A percentile compares a stretch with the other conserved stretches of the same genome.
These are phyloP conservation scores for Platyura marginata DNA, from an alignment of 1,140 invertebrate species.

Conservation along the genomic window DNA sequence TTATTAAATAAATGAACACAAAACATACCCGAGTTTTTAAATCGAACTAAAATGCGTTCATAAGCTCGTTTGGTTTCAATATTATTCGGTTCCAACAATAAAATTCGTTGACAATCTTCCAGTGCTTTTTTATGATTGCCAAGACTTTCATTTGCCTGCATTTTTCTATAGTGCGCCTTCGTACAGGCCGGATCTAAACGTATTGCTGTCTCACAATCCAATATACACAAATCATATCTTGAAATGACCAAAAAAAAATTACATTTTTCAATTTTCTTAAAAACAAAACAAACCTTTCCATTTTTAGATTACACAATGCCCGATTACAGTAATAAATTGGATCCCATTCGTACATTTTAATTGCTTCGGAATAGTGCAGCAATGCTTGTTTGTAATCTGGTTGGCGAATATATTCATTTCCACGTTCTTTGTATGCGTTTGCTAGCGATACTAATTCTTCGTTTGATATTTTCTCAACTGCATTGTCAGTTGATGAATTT, in stretches of 20 bases:
- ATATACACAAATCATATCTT: slow-evolving; percentile 15
- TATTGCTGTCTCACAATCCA: slow-evolving; percentile 16
- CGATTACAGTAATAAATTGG: slow-evolving; percentile 73
- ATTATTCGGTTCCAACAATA: slow-evolving; percentile 19
- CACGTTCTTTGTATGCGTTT: slow-evolving; percentile 34
- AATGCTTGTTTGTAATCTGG: slow-evolving; percentile 65
- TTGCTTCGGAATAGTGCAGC: slow-evolving; percentile 58
- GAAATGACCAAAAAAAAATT: too few relatives aligned
- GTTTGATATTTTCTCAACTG: neutral
- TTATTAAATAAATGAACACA: too few relatives aligned
- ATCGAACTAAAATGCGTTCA: too few relatives aligned
- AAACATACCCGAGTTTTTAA: too few relatives aligned
- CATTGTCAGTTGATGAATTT: neutral
- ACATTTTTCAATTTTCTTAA: too few relatives aligned
- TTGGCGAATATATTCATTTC: slow-evolving; percentile 63
- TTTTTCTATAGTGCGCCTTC: slow-evolving; percentile 7
- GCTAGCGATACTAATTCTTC: neutral
- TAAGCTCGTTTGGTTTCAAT: slow-evolving; percentile 15
- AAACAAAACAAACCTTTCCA: too few relatives aligned
- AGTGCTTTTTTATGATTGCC: slow-evolving; percentile 20
- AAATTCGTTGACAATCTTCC: slow-evolving; percentile 18
- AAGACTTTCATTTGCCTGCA: slow-evolving; percentile 6
- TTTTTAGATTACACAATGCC: slow-evolving; percentile 70
- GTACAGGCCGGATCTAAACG: slow-evolving; percentile 6
- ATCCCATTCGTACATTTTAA: slow-evolving; percentile 55